Percentiles rank a stretch among this genome's conserved stretches.
phyloP scores from a whole-genome alignment of 2,888 invertebrate genomes.

The Cheilosia grossa region DNA sequence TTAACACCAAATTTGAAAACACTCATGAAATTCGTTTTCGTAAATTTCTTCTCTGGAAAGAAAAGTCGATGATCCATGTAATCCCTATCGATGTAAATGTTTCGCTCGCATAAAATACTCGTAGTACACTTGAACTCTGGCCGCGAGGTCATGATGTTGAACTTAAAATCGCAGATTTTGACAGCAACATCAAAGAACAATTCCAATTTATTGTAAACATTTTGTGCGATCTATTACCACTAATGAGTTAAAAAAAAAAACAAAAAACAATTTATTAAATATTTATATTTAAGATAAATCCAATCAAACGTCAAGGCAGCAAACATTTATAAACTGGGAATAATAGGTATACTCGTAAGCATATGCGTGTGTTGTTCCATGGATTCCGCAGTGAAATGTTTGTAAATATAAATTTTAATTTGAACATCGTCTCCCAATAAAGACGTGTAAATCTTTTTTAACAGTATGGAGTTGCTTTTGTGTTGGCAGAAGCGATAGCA shows the following conservation, averaged over 20 bases:
- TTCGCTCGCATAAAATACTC: neutral
- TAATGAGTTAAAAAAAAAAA: constrained; percentile 21
- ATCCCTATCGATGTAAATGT: neutral
- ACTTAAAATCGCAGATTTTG: constrained; percentile 21
- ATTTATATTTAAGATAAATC: constrained; percentile 43
- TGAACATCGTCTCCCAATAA: constrained; percentile 26
- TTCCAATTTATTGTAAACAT: constrained; percentile 25
- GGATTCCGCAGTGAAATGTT: constrained; percentile 22
- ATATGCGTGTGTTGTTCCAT: constrained; percentile 6
- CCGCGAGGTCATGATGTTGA: constrained; percentile 3
- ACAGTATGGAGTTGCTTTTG: constrained; percentile 12
- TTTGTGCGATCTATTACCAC: neutral
- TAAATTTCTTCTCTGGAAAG: neutral
- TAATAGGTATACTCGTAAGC: neutral
- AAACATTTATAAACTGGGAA: constrained; percentile 21
- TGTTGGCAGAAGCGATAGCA: constrained; percentile 13
- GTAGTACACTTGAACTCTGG: constrained; percentile 8
- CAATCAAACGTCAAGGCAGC: neutral
- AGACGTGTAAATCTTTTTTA: constrained; percentile 26
- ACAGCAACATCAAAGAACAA: constrained; percentile 13
- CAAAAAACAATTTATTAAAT: constrained; percentile 49
- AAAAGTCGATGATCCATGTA: neutral
- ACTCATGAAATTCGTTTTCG: neutral
- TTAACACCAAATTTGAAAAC: constrained; percentile 23
- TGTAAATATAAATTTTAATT: constrained; percentile 47